Evolutionary conservation across 2,113 vertebrate genomes (phyloP).

Genomic region (Brachyistius frenatus): DNA sequence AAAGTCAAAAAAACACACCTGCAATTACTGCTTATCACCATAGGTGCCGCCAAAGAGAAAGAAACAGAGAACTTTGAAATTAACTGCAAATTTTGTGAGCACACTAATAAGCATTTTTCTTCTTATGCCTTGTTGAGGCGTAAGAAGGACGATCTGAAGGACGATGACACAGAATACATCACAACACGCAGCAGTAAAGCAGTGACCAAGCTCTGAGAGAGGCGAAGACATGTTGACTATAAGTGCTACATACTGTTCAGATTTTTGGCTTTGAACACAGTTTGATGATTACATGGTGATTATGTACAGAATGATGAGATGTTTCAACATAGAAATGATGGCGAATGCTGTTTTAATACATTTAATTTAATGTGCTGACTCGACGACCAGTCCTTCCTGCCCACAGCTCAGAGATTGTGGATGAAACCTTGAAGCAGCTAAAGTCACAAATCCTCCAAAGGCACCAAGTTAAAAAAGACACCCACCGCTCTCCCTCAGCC

Average conservation of each 20-base stretch:
- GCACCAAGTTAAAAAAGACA: conserved; percentile 68
- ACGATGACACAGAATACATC: neutral
- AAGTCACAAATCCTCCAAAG: conserved; percentile 61
- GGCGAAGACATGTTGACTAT: too few relatives aligned
- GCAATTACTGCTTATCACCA: too few relatives aligned
- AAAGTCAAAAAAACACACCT: too few relatives aligned
- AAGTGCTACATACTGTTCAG: too few relatives aligned
- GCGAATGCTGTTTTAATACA: neutral
- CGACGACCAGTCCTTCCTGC: neutral
- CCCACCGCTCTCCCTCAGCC: conserved; percentile 56
- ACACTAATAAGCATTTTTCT: too few relatives aligned
- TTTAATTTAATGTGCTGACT: conserved; percentile 4
- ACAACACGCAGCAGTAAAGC: neutral
- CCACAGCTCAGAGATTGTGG: conserved; percentile 12
- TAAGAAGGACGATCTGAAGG: too few relatives aligned
- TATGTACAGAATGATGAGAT: neutral
- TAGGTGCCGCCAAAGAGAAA: too few relatives aligned
- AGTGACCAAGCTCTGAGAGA: too few relatives aligned
- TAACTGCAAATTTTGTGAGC: too few relatives aligned
- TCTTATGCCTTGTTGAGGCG: too few relatives aligned
- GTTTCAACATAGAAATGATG: neutral
- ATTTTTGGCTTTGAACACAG: neutral
- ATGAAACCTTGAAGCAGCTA: conserved; percentile 38
- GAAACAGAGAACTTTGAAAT: too few relatives aligned
- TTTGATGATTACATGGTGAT: too few relatives aligned